Base-by-base conservation (phyloP, 1,140 invertebrate species). In the Cotesia vestalis region DNA sequence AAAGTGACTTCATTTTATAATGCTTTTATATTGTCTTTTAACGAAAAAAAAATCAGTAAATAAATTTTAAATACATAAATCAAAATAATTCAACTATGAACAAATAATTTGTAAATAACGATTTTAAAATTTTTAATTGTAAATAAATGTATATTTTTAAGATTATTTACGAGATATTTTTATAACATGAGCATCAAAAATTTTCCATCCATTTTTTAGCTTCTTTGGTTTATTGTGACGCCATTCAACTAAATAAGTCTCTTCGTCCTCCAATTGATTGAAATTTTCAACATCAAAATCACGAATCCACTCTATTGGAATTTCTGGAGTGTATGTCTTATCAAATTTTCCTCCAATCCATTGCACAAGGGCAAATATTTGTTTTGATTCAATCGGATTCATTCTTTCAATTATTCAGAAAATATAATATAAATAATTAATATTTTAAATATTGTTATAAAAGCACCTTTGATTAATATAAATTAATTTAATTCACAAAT, bases 251-350 rank as follows among this genome's bases (percentile, higher is more conserved):
- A 69, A 53, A 14, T 69, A 69, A 8, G 55, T 40, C 2, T 14
- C 20, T 1, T 57, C 27, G 11, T 52, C 14, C 11, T 59, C 67
- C 35, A 59, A 8, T 9, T 0, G 35, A 34, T 59, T 35, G 38
- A 60, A 69, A 40, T 11, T 69, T 14, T 69, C 34, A 17, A 14
- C 4, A n/a, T n/a, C n/a, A n/a, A n/a, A n/a, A n/a, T n/a, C n/a
- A n/a, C n/a, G n/a, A n/a, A 69, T 69, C 57, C 67, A 69, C 2
- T 69, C 55, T n/a, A 60, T 20, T 11, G 67, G 67, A 3, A 69
- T 34, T 8, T 4, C 67, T 3, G 55, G 2, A 11, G 67, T 60
- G 34, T 69, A 69, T 11, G 67, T 69, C 2, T 69, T n/a, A n/a
- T 57, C n/a, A 1, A 4, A 60, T 11, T 35, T 1, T 14, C 67